Base-by-base conservation (phyloP, 53 echinoderm and acorn worm genomes). In the Luidia sarsii region DNA sequence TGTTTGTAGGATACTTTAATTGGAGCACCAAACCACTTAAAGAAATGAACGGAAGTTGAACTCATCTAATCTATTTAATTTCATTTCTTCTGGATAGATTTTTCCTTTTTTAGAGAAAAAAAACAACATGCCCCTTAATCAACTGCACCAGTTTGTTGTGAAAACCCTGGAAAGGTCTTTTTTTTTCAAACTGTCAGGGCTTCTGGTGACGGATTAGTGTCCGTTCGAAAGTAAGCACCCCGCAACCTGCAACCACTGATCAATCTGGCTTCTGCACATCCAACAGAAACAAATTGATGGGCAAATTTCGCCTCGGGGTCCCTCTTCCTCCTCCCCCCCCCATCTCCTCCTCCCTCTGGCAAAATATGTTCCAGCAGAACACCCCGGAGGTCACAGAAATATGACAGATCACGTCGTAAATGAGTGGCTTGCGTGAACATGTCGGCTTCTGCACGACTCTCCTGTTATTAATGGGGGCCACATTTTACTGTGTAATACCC, bases 361-460 rank as follows among this genome's bases (percentile, higher is more conserved):
- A 14, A 55, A 75, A 59, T 59, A 57, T 75, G 29, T 48, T 23
- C 57, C 24, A 39, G 33, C 22, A 56, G 60, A 45, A 24, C 43
- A 15, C 46, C n/a, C n/a, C n/a, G 28, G 27, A 61, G 77, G 20
- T 61, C 27, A 32, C 48, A 29, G n/a, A 75, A 77, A 77, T 77
- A 77, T 77, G 77, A 77, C 61, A 18, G 77, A 77, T 77, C 60
- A 60, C 60, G 48, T 19, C 43, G 60, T 62, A 61, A 77, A 77
- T 77, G 61, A 57, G 77, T 30, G 60, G 60, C 56, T 77, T 77
- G 77, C 77, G 77, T 77, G 77, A 38, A n/a, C 15, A 57, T 10
- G 35, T 28, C 59, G 53, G 71, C 32, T 19, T 33, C 35, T 51
- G 71, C 33, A 71, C 61, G 33, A 39, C 60, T 45, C 59, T 62